Base-by-base conservation (phyloP, 2,113 vertebrate species). In the Bubo blakistoni region DNA sequence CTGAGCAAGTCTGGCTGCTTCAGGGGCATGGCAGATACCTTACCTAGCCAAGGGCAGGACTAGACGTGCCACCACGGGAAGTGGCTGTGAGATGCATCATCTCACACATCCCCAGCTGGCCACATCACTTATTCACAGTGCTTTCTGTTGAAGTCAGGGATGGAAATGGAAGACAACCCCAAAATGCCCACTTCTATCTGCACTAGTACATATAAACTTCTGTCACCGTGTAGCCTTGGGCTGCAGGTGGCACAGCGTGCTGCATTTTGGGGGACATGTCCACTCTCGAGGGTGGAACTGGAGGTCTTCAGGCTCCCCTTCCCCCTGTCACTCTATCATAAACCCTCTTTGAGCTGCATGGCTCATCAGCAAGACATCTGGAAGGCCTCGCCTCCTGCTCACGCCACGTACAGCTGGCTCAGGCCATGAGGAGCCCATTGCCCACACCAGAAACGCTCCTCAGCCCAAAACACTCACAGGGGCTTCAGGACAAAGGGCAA, bases 51-150 rank as follows among this genome's bases (percentile, higher is more conserved):
- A 20, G 78, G n/a, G 19, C 47, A 84, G n/a, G 59, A 54, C 8
- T 55, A 67, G 52, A 13, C 13, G 25, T 69, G 44, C 24, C 42
- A 57, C 61, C 44, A 9, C 0, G 2, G 80, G 49, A 76, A 21
- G 13, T 11, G 13, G 30, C 57, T 58, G 46, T 11, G 51, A 66
- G 36, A 27, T 16, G 46, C 32, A 30, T 11, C 26, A 4, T 16
- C 16, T 83, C 10, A 7, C 16, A 22, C 51, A 22, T 21, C 27
- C 46, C 19, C 61, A 69, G 18, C 29, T 26, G 67, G 36, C 52
- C 58, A 13, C 19, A 5, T 34, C 36, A 17, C 6, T 13, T 1
- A 7, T 26, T 47, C 26, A 10, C 0, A 0, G 25, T 8, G n/a
- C 30, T 34, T 73, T 58, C 62, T 46, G 42, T 9, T 81, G 42